phyloP scores from a whole-genome alignment of 2,888 invertebrate genomes.

The Volucella bombylans region DNA sequence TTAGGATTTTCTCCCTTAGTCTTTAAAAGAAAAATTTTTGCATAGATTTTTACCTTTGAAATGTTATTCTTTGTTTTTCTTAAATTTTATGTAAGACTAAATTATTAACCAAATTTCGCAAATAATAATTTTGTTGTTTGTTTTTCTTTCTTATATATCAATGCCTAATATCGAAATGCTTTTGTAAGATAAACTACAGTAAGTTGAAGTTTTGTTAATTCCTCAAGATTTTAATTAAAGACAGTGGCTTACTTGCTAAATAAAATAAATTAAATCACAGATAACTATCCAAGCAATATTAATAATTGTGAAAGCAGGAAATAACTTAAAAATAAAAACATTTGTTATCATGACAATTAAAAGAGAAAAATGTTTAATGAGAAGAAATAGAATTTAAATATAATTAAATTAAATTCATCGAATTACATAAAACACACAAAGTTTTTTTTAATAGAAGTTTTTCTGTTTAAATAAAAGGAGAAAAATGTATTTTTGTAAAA shows the following conservation, averaged over 20 bases:
- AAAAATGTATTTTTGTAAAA: constrained; percentile 50
- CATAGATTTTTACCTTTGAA: constrained; percentile 5
- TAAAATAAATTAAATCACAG: constrained; percentile 21
- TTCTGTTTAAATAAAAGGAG: constrained; percentile 14
- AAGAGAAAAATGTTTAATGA: constrained; percentile 17
- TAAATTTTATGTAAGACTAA: not conserved
- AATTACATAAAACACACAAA: constrained; percentile 24
- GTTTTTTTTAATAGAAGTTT: constrained; percentile 24
- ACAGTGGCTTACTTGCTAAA: constrained; percentile 34
- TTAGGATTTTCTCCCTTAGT: constrained; percentile 33
- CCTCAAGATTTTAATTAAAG: constrained; percentile 10
- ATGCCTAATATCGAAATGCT: constrained; percentile 27
- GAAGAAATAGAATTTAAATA: constrained; percentile 16
- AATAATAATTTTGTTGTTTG: constrained; percentile 9
- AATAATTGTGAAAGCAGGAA: constrained; percentile 42
- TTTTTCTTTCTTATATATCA: constrained; percentile 11
- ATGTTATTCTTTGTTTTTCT: constrained; percentile 22
- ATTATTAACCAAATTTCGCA: constrained; percentile 38
- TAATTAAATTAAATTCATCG: constrained; percentile 32
- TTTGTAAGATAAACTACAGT: constrained; percentile 68
- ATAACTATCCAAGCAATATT: constrained; percentile 30
- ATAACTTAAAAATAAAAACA: not conserved
- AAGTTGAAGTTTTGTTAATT: constrained; percentile 16
- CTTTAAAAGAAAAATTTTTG: constrained; percentile 9
- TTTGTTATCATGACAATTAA: too few species aligned